Evolutionary conservation across 30 jellyfish, hydroid and myxozoan genomes (phyloP).

Genomic region (Pseudorhiza aurosa): DNA sequence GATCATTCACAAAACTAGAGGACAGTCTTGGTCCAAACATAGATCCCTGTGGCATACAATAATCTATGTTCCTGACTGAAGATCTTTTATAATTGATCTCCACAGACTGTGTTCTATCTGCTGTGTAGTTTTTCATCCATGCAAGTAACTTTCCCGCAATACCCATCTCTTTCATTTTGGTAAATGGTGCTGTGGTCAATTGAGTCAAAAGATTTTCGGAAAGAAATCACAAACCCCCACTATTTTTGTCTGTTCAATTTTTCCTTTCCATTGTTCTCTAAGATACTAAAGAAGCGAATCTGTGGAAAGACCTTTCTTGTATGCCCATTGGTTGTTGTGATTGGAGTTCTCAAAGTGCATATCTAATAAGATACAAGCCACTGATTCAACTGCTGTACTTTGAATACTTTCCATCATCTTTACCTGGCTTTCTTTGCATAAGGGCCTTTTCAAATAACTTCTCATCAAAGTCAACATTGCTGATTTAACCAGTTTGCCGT

Average conservation of each 20-base stretch:
- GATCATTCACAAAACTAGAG: slow-evolving; percentile 55
- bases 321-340: slow-evolving; percentile 54
- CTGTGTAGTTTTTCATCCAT: slow-evolving; percentile 53
- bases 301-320: slow-evolving; percentile 41
- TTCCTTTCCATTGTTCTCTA: slow-evolving; percentile 60
- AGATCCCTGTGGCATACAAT: slow-evolving; percentile 68
- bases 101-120: slow-evolving; percentile 38
- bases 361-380: slow-evolving; percentile 37
- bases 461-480: slow-evolving; percentile 45
- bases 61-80: slow-evolving; percentile 22
- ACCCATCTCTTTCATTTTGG: slow-evolving; percentile 51
- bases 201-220: slow-evolving; percentile 67
- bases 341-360: slow-evolving; percentile 41
- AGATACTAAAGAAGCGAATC: slow-evolving; percentile 31
- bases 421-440: slow-evolving; percentile 26
- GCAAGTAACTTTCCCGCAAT: slow-evolving; percentile 50
- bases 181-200: slow-evolving; percentile 54
- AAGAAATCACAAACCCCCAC: slow-evolving; percentile 42
- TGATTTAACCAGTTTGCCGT: slow-evolving; percentile 15
- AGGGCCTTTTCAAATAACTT: slow-evolving; percentile 44
- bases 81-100: slow-evolving; percentile 43
- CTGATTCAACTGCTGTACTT: slow-evolving; percentile 53
- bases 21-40: slow-evolving; percentile 54
- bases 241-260: slow-evolving; percentile 28
- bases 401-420: slow-evolving; percentile 55